A percentile compares a stretch with the other conserved stretches of the same genome.
Evolutionary conservation across 1,140 invertebrate genomes (phyloP).

Genomic region (Aphis gossypii): DNA sequence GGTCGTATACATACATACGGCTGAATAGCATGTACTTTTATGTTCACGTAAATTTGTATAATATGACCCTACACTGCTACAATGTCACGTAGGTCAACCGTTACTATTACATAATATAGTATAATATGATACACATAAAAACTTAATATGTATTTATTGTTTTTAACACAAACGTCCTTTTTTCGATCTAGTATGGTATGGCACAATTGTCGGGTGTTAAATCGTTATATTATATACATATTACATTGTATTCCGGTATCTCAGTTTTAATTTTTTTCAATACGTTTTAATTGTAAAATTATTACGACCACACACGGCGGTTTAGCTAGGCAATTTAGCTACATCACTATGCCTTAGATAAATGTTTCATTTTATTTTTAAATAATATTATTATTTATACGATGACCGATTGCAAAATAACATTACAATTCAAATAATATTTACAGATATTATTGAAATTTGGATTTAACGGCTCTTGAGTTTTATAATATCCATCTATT

Average conservation of each 20-base stretch:
- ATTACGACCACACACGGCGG: not conserved
- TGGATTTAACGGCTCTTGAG: not conserved
- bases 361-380: not conserved
- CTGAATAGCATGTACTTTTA: not conserved
- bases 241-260: no score
- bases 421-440: not conserved
- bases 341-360: not conserved
- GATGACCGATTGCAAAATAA: not conserved
- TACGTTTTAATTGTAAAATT: not conserved
- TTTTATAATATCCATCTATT: not conserved
- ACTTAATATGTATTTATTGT: not conserved
- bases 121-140: not conserved
- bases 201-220: no score
- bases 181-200: not conserved
- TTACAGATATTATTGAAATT: not conserved
- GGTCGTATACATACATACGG: not conserved
- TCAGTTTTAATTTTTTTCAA: not conserved
- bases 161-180: not conserved
- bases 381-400: not conserved
- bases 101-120: not conserved
- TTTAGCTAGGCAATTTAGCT: not conserved
- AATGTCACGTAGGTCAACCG: not conserved
- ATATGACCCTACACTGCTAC: not conserved
- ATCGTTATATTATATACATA: not conserved
- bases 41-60: not conserved